phyloP scores from a whole-genome alignment of 2,113 vertebrate genomes.

The Lamprotornis superbus region DNA sequence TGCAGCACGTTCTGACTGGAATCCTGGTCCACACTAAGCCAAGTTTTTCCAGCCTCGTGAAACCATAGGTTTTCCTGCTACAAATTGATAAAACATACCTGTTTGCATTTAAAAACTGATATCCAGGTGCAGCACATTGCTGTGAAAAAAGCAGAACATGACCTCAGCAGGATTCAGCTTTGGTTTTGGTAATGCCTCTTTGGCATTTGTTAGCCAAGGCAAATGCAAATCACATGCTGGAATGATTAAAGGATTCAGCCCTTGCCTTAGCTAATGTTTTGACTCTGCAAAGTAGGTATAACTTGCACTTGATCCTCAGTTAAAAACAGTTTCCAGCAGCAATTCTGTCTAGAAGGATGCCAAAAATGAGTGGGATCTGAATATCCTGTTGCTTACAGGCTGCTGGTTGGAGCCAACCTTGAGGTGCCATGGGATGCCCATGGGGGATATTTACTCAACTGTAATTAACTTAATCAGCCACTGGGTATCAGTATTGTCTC shows the following conservation, averaged over 20 bases:
- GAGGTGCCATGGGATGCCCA: background rate
- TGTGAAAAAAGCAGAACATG: background rate
- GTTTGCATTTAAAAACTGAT: background rate
- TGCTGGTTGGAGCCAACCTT: background rate
- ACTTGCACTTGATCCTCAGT: background rate
- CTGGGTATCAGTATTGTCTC: constrained; percentile 70
- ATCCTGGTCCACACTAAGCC: background rate
- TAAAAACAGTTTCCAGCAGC: background rate
- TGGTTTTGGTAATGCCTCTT: background rate
- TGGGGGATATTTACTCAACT: constrained; percentile 48
- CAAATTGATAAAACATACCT: constrained; percentile 30
- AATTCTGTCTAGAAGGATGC: background rate
- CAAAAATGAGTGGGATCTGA: background rate
- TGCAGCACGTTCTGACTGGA: background rate
- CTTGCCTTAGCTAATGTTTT: constrained; percentile 28
- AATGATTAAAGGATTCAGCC: constrained; percentile 6
- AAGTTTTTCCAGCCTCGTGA: background rate
- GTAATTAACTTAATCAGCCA: constrained; percentile 71
- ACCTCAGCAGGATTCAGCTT: constrained; percentile 6
- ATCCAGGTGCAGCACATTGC: constrained; percentile 8
- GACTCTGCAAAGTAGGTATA: background rate
- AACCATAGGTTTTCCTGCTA: constrained; percentile 6
- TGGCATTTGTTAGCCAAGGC: constrained; percentile 42
- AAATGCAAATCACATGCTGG: constrained; percentile 53
- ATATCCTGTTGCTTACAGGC: background rate